These are phyloP conservation scores for Oligia strigilis DNA, from an alignment of 2,888 invertebrate genomes.

Conservation along the genomic window DNA sequence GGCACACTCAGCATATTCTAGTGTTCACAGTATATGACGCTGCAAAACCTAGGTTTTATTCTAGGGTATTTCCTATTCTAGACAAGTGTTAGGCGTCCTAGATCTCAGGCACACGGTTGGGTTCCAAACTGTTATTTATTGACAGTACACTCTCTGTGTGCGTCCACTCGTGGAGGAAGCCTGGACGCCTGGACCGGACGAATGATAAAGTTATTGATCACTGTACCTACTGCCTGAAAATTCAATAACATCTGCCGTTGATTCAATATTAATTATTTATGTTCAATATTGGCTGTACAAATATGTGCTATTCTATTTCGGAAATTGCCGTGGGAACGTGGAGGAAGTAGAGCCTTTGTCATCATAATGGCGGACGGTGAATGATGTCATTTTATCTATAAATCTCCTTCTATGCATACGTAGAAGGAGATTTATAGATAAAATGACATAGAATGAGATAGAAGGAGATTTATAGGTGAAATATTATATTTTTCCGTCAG, in stretches of 20 bases:
- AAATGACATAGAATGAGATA: too few species aligned
- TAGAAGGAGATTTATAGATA: too few species aligned
- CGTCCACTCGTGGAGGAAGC: slow-evolving; percentile 13
- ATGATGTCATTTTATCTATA: slow-evolving; percentile 16
- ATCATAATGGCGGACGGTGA: slow-evolving; percentile 1
- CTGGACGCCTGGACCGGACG: slow-evolving; percentile 7
- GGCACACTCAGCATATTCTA: slow-evolving; percentile 22
- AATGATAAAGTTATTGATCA: slow-evolving; percentile 40
- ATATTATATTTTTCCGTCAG: too few species aligned
- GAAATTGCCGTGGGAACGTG: slow-evolving; percentile 37
- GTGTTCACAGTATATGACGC: slow-evolving; percentile 10
- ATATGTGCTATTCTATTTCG: slow-evolving; percentile 47
- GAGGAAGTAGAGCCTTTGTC: slow-evolving; percentile 18
- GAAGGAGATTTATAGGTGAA: too few species aligned
- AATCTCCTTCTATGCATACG: neutral
- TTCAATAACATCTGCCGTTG: slow-evolving; percentile 46
- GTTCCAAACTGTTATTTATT: slow-evolving; percentile 66
- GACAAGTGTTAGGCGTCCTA: slow-evolving; percentile 44
- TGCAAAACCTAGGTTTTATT: slow-evolving; percentile 39
- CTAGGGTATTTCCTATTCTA: slow-evolving; percentile 49
- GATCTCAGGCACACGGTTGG: slow-evolving; percentile 46
- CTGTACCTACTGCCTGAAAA: slow-evolving; percentile 21
- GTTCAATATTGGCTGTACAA: slow-evolving; percentile 50
- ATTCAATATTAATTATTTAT: slow-evolving; percentile 60
- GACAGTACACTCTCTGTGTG: slow-evolving; percentile 38